These are phyloP conservation scores for Sciurus vulgaris DNA, from an alignment of 2,797 vertebrate genomes.

Conservation along the genomic window DNA sequence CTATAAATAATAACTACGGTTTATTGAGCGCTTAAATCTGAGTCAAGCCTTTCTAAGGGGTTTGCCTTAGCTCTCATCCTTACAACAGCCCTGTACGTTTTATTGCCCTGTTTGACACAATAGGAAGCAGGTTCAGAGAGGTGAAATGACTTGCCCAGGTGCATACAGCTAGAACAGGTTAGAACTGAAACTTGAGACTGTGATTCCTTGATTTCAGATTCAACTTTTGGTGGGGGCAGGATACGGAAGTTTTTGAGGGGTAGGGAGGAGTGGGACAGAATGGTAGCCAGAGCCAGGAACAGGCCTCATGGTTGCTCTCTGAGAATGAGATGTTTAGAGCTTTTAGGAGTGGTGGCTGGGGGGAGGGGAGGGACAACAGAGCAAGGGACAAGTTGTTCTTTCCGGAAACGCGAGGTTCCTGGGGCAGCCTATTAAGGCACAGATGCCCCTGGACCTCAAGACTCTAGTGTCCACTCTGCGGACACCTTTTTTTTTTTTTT, in stretches of 20 bases:
- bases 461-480: background rate
- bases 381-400: slow-evolving; percentile 1
- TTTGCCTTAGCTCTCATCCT: background rate
- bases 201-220: background rate
- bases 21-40: background rate
- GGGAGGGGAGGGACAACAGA: background rate
- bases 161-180: background rate
- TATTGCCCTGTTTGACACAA: background rate
- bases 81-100: background rate
- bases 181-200: background rate
- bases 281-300: background rate
- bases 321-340: background rate
- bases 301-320: background rate
- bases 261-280: background rate
- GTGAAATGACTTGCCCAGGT: background rate
- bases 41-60: background rate
- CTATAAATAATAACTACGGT: background rate
- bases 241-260: background rate
- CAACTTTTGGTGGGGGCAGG: background rate
- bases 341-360: background rate
- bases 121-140: slow-evolving; percentile 44
- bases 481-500: background rate
- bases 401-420: background rate
- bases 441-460: background rate
- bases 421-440: background rate